Base-by-base conservation (phyloP, 1,140 invertebrate genomes). In the Armadillidium nasatum region DNA sequence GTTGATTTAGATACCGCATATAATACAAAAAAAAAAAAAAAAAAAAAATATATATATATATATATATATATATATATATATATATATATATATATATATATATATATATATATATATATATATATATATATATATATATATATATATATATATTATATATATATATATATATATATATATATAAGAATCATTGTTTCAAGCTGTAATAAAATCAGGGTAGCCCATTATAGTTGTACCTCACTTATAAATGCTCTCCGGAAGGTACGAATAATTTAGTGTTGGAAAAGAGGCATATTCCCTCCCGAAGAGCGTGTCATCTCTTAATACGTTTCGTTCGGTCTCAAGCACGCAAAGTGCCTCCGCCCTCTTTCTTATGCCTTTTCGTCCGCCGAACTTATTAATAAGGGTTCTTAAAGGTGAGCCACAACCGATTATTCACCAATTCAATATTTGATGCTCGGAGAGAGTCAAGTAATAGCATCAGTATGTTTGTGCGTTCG, bases 111-210 rank as follows among this genome's bases (percentile, higher is more conserved):
- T 33, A 33, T 33, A n/a, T 33, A 33, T 33, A 33, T n/a, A 33
- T 33, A 33, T 33, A 33, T 33, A 3, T 3, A 3, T 33, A 33
- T 33, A 33, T 33, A 33, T 33, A 33, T 33, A 33, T 6, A 33
- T 33, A 33, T 33, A 33, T 3, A 6, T 1, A 33, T 33, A 33
- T 33, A 33, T 33, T 33, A 60, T 60, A 60, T 50, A 60, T 60
- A 60, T 60, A 60, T 50, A 60, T 60, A 60, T 50, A 50, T 50
- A 60, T 60, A 60, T 4, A 60, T 60, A 4, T 60, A 60, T 60
- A 60, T 4, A 60, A 15, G 11, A 60, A 60, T 19, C 50, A 15
- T 60, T 13, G 50, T 19, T 19, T 13, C 11, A 19, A 60, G 7
- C 50, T 60, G 50, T 60, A 60, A 15, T 13, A 19, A 60, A 60